A percentile compares a stretch with the other conserved stretches of the same genome.
Evolutionary conservation across 2,113 vertebrate genomes (phyloP).

Genomic region (Sinocyclocheilus grahami): DNA sequence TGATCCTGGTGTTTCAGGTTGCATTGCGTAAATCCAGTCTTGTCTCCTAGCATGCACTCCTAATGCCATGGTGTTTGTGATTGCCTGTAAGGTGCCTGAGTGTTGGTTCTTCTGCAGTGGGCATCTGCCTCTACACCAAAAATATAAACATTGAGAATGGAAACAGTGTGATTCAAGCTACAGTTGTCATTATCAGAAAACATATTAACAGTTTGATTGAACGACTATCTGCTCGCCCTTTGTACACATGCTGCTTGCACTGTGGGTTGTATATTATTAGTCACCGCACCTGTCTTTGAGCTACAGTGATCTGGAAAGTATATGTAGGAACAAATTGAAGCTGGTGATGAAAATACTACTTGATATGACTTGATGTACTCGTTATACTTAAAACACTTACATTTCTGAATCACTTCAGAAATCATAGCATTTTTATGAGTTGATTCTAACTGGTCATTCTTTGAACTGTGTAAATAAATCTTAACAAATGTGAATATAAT

Average conservation of each 20-base stretch:
- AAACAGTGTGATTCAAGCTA: neutral
- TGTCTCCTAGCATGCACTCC: constrained; percentile 67
- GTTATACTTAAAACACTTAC: no score
- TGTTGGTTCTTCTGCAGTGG: constrained; percentile 10
- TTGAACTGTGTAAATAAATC: constrained; percentile 75
- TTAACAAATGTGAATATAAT: constrained; percentile 65
- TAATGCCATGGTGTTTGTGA: constrained; percentile 25
- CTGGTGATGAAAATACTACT: neutral
- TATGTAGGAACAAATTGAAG: constrained; percentile 28
- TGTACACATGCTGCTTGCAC: constrained; percentile 16
- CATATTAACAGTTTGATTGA: neutral
- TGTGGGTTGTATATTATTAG: constrained; percentile 23
- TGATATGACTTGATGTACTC: no score
- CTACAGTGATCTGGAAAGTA: constrained; percentile 10
- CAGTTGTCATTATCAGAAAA: neutral
- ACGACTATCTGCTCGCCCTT: neutral
- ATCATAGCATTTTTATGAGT: constrained; percentile 56
- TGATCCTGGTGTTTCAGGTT: constrained; percentile 41
- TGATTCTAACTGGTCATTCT: constrained; percentile 60
- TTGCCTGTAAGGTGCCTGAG: constrained; percentile 20
- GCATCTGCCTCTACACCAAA: constrained; percentile 2
- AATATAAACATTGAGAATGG: neutral
- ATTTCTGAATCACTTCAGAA: no score
- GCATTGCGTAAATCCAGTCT: constrained; percentile 39
- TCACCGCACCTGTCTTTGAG: constrained; percentile 12